A percentile compares a stretch with the other conserved stretches of the same genome.
Conservation (phyloP, 2,888 invertebrate genomes). For the Actias luna region DNA sequence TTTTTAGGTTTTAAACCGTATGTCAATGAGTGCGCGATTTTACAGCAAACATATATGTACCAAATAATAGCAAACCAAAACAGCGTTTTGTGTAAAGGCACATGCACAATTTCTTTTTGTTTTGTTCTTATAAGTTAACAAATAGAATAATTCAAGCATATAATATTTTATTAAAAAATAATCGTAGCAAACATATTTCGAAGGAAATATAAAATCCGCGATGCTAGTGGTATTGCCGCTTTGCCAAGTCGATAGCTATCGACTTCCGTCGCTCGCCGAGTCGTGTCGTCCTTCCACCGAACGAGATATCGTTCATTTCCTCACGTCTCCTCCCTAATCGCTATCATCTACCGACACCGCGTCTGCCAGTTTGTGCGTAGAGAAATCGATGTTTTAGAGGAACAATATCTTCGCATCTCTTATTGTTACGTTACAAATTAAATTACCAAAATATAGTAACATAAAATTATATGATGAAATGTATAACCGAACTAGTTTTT, state of each 20-base stretch:
- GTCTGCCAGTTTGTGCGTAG: slow-evolving; percentile 27
- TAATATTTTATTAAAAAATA: background rate
- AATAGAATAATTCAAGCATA: background rate
- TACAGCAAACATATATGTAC: no score
- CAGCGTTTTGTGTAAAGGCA: no score
- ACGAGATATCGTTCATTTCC: slow-evolving; percentile 47
- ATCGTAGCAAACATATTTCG: background rate
- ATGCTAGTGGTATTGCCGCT: slow-evolving; percentile 2
- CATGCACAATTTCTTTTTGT: background rate
- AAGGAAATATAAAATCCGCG: slow-evolving; percentile 11
- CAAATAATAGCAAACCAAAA: no score
- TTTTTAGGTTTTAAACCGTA: no score
- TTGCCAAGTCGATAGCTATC: slow-evolving; percentile 29
- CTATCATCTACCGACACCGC: slow-evolving; percentile 30
- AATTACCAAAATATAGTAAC: slow-evolving; percentile 28
- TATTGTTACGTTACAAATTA: slow-evolving; percentile 36
- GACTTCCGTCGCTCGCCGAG: slow-evolving; percentile 31
- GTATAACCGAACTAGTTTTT: slow-evolving; percentile 10
- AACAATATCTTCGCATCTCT: slow-evolving; percentile 31
- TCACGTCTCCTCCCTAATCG: slow-evolving; percentile 34
- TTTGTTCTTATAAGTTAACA: background rate
- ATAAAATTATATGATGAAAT: slow-evolving; percentile 34
- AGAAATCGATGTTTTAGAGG: slow-evolving; percentile 20
- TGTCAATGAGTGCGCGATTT: no score
- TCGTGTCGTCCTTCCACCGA: slow-evolving; percentile 31